A percentile compares a stretch with the other conserved stretches of the same genome.
phyloP scores from a whole-genome alignment of 2,113 vertebrate genomes.

The Tympanuchus pallidicinctus region DNA sequence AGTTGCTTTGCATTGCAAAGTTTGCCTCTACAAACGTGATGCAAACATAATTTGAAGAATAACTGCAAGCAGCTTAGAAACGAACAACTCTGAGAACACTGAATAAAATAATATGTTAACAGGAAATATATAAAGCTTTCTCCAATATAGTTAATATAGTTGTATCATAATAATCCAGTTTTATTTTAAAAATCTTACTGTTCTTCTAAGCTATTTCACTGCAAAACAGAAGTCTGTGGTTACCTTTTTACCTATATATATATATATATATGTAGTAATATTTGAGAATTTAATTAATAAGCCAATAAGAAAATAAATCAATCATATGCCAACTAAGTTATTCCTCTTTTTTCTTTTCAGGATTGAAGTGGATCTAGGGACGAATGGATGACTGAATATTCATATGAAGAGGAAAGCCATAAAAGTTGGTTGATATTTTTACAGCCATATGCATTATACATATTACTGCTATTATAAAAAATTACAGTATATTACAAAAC shows the following conservation, averaged over 20 bases:
- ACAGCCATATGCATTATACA: neutral
- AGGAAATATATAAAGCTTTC: neutral
- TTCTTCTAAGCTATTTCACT: neutral
- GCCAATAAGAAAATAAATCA: neutral
- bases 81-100: neutral
- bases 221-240: fast-evolving
- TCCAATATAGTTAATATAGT: neutral
- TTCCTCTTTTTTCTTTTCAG: constrained; percentile 59
- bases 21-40: neutral
- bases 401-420: constrained; percentile 81
- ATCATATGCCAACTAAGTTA: neutral
- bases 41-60: neutral
- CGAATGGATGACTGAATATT: constrained; percentile 76
- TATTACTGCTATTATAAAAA: constrained; percentile 16
- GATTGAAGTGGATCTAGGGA: constrained; percentile 72
- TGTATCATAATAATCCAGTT: neutral
- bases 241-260: neutral
- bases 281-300: neutral
- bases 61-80: neutral
- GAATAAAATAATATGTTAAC: neutral
- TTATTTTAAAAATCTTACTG: neutral
- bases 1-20: neutral
- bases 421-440: constrained; percentile 75
- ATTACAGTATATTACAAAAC: neutral
- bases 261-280: neutral